phyloP scores from a whole-genome alignment of 2,888 invertebrate genomes.

The Therioaphis trifolii region DNA sequence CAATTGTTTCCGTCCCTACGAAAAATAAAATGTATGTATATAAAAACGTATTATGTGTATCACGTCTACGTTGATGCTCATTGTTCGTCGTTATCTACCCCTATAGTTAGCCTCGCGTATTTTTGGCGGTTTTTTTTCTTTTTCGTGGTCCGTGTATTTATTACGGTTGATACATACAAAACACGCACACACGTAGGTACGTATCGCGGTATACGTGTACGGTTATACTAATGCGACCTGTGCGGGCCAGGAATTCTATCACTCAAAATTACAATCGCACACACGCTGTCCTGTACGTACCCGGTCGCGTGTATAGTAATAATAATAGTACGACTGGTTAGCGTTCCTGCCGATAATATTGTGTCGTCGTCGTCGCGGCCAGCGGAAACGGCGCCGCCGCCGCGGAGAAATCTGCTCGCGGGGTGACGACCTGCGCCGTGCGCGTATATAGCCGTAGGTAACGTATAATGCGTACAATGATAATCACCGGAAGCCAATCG shows the following conservation, averaged over 20 bases:
- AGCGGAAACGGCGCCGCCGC: too few relatives aligned
- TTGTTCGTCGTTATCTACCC: constrained; percentile 47
- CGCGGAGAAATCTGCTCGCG: too few relatives aligned
- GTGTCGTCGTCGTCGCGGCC: too few relatives aligned
- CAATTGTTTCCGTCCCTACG: constrained; percentile 34
- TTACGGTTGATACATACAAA: too few relatives aligned
- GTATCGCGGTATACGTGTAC: not conserved
- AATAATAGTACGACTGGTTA: not conserved
- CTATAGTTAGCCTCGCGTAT: not conserved
- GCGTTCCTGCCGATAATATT: too few relatives aligned
- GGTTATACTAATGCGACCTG: not conserved
- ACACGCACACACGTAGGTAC: not conserved
- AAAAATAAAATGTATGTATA: too few relatives aligned
- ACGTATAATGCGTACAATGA: not conserved
- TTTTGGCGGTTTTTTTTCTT: not conserved
- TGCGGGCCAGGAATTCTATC: not conserved
- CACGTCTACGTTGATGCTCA: not conserved
- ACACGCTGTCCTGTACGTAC: not conserved
- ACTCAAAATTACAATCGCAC: not conserved
- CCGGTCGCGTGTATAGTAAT: not conserved
- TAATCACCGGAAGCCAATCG: constrained; percentile 25
- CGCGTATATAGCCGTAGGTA: too few relatives aligned
- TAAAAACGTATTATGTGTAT: not conserved
- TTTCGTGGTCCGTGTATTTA: not conserved
- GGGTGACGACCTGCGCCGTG: too few relatives aligned